Evolutionary conservation across 2,113 vertebrate genomes (phyloP), one percentile per base, ranked within the genome.

Genomic region (Eidolon helvum): DNA sequence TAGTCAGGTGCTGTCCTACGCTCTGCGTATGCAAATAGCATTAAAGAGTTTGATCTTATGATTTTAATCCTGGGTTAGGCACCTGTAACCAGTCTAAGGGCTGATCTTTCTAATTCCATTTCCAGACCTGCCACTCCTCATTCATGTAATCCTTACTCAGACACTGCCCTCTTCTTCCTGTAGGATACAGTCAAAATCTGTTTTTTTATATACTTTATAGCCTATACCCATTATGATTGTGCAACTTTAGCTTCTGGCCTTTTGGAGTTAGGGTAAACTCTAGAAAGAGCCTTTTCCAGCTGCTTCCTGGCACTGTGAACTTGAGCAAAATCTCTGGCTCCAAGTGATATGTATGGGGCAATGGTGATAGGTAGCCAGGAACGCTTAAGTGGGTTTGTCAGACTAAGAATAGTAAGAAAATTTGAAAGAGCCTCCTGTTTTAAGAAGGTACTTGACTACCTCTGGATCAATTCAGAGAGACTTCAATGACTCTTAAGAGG

Each of bases 401-500:
- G 57, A 91, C 7, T 12, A 85, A 24, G 30, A 92, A 77, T 48
- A 61, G 30, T 75, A 79, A 92, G 45, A 33, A 38, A 85, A 95
- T 75, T 16, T 89, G 50, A 95, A 95, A 93, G 95, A 16, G 35
- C 68, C 38, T 84, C 80, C 84, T 43, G 84, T 84, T 53, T 77
- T 91, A 63, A 78, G 55, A 91, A 95, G 82, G 95, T 53, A 90
- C 93, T 97, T 94, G 93, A 94, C 80, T 38, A 50, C 38, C 38
- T 92, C 92, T 77, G 82, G 66, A 87, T 94, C 91, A 91, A 87
- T 94, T 88, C 91, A 82, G 59, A 95, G 94, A 92, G 82, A 66
- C 24, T 91, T 95, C 77, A 78, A 89, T 48, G 55, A 83, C 91
- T 88, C 85, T 96, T 89, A 84, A 96, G 85, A 90, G 95, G 96